Conservation (phyloP, 2,797 vertebrate species). For the Ataeniobius toweri region DNA sequence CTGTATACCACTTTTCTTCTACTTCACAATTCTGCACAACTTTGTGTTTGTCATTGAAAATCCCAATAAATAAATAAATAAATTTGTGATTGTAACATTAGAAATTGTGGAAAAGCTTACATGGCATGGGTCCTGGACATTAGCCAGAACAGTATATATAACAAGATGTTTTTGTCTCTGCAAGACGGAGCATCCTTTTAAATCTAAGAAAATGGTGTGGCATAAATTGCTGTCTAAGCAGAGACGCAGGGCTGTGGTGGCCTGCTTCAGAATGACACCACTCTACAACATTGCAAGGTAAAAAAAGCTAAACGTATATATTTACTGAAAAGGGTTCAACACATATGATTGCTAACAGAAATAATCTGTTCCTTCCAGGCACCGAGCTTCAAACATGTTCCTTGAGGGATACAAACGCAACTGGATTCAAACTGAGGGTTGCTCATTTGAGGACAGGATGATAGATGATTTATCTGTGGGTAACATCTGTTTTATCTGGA, state of each 20-base stretch:
- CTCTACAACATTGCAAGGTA: conserved; percentile 93
- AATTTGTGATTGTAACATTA: too few relatives aligned
- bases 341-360: background rate
- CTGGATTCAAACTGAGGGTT: conserved; percentile 90
- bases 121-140: too few relatives aligned
- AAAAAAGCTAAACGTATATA: background rate
- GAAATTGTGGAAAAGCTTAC: too few relatives aligned
- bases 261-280: conserved; percentile 95
- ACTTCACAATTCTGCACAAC: too few relatives aligned
- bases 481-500: conserved; percentile 2
- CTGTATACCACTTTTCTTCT: too few relatives aligned
- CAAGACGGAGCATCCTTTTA: conserved; percentile 91
- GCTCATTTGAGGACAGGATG: conserved; percentile 94
- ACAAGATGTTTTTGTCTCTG: background rate
- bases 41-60: too few relatives aligned
- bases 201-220: conserved; percentile 96
- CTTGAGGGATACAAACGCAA: conserved; percentile 89
- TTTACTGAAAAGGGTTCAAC: background rate
- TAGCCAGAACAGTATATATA: background rate
- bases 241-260: conserved; percentile 90
- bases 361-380: conserved; percentile 70
- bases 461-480: conserved; percentile 93
- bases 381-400: conserved; percentile 95
- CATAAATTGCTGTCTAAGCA: conserved; percentile 94
- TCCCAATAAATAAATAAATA: too few relatives aligned